These are phyloP conservation scores for Bostrychus sinensis DNA, from an alignment of 2,113 vertebrate genomes.

Conservation along the genomic window DNA sequence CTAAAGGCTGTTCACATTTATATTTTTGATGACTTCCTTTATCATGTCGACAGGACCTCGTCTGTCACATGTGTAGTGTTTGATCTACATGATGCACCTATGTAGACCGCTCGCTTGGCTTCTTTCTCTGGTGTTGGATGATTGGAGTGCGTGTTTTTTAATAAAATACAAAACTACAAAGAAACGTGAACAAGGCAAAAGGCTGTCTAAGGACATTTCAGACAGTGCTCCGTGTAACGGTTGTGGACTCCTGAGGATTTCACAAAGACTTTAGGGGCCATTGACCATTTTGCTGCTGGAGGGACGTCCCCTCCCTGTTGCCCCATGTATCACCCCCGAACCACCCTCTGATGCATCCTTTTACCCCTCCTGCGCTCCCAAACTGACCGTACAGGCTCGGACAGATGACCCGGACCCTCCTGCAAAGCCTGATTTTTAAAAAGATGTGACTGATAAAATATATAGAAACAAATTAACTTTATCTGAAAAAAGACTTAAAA, in stretches of 20 bases:
- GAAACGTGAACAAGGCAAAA: constrained; percentile 20
- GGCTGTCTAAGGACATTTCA: constrained; percentile 46
- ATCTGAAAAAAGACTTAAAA: constrained; percentile 38
- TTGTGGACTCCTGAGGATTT: constrained; percentile 41
- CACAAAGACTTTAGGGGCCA: constrained; percentile 6
- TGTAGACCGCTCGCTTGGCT: constrained; percentile 51
- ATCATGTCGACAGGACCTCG: constrained; percentile 40
- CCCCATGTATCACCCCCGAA: constrained; percentile 24
- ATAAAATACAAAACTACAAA: constrained; percentile 68
- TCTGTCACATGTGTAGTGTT: constrained; percentile 38
- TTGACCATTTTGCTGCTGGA: constrained; percentile 69
- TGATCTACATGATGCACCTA: constrained; percentile 44
- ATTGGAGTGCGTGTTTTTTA: constrained; percentile 67
- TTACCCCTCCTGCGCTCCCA: constrained; percentile 45
- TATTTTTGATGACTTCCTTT: constrained; percentile 73
- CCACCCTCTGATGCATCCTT: constrained; percentile 23
- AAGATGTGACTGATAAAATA: constrained; percentile 57
- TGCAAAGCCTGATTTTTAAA: constrained; percentile 34
- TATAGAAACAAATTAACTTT: constrained; percentile 45
- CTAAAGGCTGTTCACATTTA: constrained; percentile 72
- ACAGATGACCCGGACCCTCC: constrained; percentile 21
- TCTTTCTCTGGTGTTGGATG: constrained; percentile 47
- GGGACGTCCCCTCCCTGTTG: constrained; percentile 9
- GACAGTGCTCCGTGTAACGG: constrained; percentile 16
- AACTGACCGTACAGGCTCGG: constrained; percentile 29